Base-by-base conservation (phyloP, 2,888 invertebrate genomes). In the Leptopilina myrica region DNA sequence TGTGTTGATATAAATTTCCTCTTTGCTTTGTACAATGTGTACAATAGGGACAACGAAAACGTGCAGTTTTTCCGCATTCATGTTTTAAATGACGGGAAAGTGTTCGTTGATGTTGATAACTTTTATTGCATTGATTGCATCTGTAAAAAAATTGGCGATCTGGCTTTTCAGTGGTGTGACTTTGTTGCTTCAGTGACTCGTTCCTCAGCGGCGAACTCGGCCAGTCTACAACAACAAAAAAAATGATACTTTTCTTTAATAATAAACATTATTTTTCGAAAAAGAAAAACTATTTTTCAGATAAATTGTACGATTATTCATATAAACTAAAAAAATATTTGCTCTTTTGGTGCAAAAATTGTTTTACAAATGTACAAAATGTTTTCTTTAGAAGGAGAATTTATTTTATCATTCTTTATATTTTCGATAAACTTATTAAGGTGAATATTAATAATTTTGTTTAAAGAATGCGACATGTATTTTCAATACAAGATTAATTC, bases 41-140 rank as follows among this genome's bases (percentile, higher is more conserved):
- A 93, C 96, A 96, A 92, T 94, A 93, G 77, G 94, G 94, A 87
- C 96, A 96, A 91, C 93, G 94, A 93, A 94, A 96, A n/a, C 87
- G 93, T 93, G 94, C 86, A 94, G 95, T 90, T 93, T 95, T 92
- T 94, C 95, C 83, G 94, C 95, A 96, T 93, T 95, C 96, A 89
- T 94, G 94, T 92, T 94, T 94, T 89, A 94, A 93, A 91, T 95
- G 95, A 64, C 95, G 93, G 88, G 93, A 92, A 49, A 94, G 92
- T 75, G 89, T 89, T 12, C 88, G 88, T 64, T 85, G 85, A 76
- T 86, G 86, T 79, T 86, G 86, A 82, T 88, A 88, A 14, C 83
- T 83, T 76, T 87, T 87, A 46, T 84, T 85, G 81, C 88, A 88
- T 73, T 84, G 84, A 59, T 86, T 85, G 83, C 89, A 89, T 53